Evolutionary conservation across 2,113 vertebrate species (phyloP).

Genomic region (Grantiella picta): DNA sequence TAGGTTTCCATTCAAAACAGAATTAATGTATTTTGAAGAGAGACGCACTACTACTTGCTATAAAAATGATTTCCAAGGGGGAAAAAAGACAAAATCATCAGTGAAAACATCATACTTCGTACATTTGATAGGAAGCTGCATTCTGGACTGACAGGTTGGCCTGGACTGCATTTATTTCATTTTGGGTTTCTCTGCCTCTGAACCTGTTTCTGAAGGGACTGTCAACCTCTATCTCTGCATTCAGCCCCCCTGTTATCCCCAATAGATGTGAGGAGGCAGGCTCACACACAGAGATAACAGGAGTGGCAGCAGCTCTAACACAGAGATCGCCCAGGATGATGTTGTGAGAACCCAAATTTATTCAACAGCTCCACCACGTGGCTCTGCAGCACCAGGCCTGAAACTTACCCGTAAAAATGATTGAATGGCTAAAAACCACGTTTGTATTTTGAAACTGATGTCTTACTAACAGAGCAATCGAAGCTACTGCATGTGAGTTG

Average conservation of each 20-base stretch:
- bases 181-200: not conserved
- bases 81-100: not conserved
- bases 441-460: not conserved
- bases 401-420: not conserved
- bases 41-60: not conserved
- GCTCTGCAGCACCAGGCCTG: not conserved
- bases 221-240: not conserved
- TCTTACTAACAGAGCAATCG: not conserved
- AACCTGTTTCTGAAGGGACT: not conserved
- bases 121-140: not conserved
- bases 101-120: not conserved
- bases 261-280: not conserved
- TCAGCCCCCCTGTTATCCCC: not conserved
- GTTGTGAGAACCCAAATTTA: slow-evolving; percentile 42
- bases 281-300: not conserved
- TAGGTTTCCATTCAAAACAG: not conserved
- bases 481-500: not conserved
- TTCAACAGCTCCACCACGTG: slow-evolving; percentile 78
- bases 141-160: not conserved
- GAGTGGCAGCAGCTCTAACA: not conserved
- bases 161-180: not conserved
- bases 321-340: not conserved
- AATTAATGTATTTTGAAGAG: not conserved
- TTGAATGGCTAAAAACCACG: not conserved
- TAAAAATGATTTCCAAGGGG: not conserved